phyloP scores from a whole-genome alignment of 1,140 invertebrate genomes.

The Epicauta chinensis region DNA sequence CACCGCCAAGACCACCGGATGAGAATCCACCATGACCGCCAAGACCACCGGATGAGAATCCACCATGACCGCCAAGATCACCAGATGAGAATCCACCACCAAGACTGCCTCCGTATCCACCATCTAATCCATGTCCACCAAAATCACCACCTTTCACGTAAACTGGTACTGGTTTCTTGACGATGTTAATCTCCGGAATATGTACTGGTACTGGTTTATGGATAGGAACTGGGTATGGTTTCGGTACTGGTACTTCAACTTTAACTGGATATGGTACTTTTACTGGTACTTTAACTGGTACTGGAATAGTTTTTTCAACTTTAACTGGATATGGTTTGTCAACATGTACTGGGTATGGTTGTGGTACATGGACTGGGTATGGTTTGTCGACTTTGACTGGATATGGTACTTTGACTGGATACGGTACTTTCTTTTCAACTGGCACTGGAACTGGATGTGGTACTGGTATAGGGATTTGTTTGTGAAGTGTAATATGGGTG shows the following conservation, averaged over 20 bases:
- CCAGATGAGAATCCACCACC: too few species aligned
- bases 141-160: slow-evolving; percentile 34
- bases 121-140: slow-evolving; percentile 27
- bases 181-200: slow-evolving; percentile 44
- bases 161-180: slow-evolving; percentile 56
- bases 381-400: slow-evolving; percentile 32
- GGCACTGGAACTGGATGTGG: slow-evolving; percentile 39
- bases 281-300: slow-evolving; percentile 51
- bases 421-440: slow-evolving; percentile 37
- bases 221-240: slow-evolving; percentile 35
- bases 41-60: slow-evolving; percentile 13
- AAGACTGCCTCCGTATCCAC: slow-evolving; percentile 22
- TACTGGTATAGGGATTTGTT: slow-evolving; percentile 27
- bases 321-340: slow-evolving; percentile 51
- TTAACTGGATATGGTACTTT: slow-evolving; percentile 53
- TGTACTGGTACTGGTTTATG: slow-evolving; percentile 40
- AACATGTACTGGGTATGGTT: slow-evolving; percentile 37
- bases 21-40: too few species aligned
- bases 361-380: slow-evolving; percentile 35
- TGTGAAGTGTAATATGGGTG: slow-evolving; percentile 19
- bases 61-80: slow-evolving; percentile 17
- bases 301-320: slow-evolving; percentile 51
- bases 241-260: slow-evolving; percentile 29
- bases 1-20: too few species aligned
- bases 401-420: slow-evolving; percentile 38